A percentile compares a stretch with the other conserved stretches of the same genome.
phyloP scores from a whole-genome alignment of 2,797 vertebrate species.

The Aplochiton taeniatus region DNA sequence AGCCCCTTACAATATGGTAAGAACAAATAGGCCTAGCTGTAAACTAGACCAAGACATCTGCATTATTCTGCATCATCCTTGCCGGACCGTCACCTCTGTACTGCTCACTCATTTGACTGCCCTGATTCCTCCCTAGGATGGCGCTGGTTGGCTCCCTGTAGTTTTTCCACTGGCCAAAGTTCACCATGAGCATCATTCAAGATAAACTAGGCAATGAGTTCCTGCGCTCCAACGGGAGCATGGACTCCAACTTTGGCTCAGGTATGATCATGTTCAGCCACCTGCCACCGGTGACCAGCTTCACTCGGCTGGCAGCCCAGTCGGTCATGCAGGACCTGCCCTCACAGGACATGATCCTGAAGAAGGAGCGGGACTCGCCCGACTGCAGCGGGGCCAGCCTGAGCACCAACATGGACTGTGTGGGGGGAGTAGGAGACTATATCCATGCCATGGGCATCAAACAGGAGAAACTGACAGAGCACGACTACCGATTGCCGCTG shows the following conservation, averaged over 20 bases:
- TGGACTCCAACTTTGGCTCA: conserved; percentile 88
- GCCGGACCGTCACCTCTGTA: too few species aligned
- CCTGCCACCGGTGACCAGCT: conserved; percentile 95
- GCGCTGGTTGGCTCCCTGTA: conserved; percentile 66
- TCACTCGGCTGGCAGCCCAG: conserved; percentile 87
- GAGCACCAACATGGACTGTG: conserved; percentile 45
- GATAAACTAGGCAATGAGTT: conserved; percentile 90
- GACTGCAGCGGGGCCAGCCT: conserved; percentile 61
- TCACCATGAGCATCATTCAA: conserved; percentile 83
- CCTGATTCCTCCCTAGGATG: conserved; percentile 59
- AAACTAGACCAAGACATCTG: too few species aligned
- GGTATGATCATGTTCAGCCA: conserved; percentile 98
- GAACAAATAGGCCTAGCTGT: too few species aligned
- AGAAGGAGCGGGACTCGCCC: conserved; percentile 92
- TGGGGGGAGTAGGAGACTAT: conserved; percentile 65
- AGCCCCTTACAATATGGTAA: too few species aligned
- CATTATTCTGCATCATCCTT: too few species aligned
- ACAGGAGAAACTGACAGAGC: conserved; percentile 90
- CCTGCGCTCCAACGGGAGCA: conserved; percentile 85
- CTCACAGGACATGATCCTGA: conserved; percentile 87
- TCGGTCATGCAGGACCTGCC: conserved; percentile 83
- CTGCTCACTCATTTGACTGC: conserved; percentile 3
- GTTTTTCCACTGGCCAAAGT: conserved; percentile 47
- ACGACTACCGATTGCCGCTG: conserved; percentile 82
- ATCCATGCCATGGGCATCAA: conserved; percentile 88